Evolutionary conservation across 2,797 vertebrate genomes (phyloP), one percentile per base, ranked within the genome.

Genomic region (Anomalospiza imberbis): DNA sequence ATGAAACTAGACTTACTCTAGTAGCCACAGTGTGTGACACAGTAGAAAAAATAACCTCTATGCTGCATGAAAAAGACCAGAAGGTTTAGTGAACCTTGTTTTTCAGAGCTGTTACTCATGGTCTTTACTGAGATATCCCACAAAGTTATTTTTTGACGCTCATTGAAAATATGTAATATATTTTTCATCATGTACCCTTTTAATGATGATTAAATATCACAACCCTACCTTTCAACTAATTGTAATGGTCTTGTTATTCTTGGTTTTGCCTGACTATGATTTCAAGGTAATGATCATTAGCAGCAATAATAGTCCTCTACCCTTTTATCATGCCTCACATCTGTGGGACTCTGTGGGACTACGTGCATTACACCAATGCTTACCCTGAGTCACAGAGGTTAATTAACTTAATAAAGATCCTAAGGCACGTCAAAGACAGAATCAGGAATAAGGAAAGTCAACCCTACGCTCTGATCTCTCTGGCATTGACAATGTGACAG

Each of bases 381-480:
- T 76, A 88, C 38, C 62, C 70, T 95, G 96, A 97, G 92, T 96
- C 91, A 94, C 48, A 44, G 90, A 80, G 85, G 91, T 95, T 95
- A 95, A 96, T 96, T 95, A 95, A 91, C 91, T 95, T 96, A 90
- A 65, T 88, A 91, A 96, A 93, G 62, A 85, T 89, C 89, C 78
- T 67, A 53, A 79, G 80, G 88, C 77, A 87, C 0, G 1, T 88
- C 77, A 89, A 75, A 72, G 60, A 68, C 58, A 96, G 72, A 89
- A 93, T 85, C 62, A 47, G 60, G 68, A 78, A 74, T 61, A 94
- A 91, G 0, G 19, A 82, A 60, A 85, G 57, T 36, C 88, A 87
- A 2, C 40, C 48, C 85, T 62, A 60, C 76, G 71, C 44, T 70
- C 85, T 87, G 63, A 70, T 90, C 12, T 78, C 51, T 80, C 60